Percentiles rank a stretch among this genome's conserved stretches.
Conservation (phyloP, 2,797 vertebrate genomes). For the Catamblyrhynchus diadema region DNA sequence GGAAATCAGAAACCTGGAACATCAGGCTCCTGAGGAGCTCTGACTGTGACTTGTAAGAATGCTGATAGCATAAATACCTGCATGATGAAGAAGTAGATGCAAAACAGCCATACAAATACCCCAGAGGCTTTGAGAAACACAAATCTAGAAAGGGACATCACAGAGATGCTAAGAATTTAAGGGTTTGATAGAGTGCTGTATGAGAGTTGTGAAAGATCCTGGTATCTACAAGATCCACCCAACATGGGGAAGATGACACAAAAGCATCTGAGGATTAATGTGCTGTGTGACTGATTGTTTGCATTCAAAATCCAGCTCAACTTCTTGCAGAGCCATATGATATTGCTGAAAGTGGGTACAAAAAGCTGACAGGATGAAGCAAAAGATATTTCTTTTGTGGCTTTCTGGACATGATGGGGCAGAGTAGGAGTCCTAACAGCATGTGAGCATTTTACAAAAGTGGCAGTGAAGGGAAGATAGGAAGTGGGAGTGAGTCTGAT, state of each 20-base stretch:
- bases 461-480: background rate
- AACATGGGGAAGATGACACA: background rate
- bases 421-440: constrained; percentile 22
- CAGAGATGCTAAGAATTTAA: background rate
- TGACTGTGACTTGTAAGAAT: background rate
- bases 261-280: background rate
- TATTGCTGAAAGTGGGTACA: background rate
- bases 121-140: background rate
- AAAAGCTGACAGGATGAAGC: background rate
- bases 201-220: background rate
- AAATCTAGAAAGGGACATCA: background rate
- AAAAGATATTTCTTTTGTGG: background rate
- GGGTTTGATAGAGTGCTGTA: background rate
- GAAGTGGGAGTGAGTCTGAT: background rate
- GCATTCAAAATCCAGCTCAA: background rate
- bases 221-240: background rate
- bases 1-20: background rate
- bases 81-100: background rate
- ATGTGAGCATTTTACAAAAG: constrained; percentile 20
- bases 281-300: background rate
- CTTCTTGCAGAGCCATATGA: background rate
- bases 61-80: background rate
- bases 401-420: background rate
- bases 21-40: background rate
- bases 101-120: background rate